These are phyloP conservation scores for Diarsia dahlii DNA, from an alignment of 2,888 invertebrate genomes.

Conservation along the genomic window DNA sequence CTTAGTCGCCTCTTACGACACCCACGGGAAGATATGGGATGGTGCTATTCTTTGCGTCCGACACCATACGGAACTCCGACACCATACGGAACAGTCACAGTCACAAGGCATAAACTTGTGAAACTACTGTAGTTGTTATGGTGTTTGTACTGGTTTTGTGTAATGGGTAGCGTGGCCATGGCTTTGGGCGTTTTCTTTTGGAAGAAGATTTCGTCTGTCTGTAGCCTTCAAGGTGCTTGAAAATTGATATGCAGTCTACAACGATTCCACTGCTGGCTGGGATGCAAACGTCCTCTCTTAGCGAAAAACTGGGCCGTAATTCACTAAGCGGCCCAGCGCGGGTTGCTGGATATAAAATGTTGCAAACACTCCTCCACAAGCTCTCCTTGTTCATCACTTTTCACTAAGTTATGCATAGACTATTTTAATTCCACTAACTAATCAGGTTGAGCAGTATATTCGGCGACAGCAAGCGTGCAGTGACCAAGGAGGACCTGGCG, in stretches of 20 bases:
- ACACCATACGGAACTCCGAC: too few relatives aligned
- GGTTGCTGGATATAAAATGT: not conserved
- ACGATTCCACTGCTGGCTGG: too few relatives aligned
- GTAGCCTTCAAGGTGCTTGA: not conserved
- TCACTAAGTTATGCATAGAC: not conserved
- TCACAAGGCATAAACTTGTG: too few relatives aligned
- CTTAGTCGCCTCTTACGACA: too few relatives aligned
- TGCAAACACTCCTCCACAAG: not conserved
- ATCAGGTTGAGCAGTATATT: constrained; percentile 77
- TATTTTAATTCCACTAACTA: not conserved
- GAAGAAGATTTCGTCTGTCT: not conserved
- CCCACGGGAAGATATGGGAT: too few relatives aligned
- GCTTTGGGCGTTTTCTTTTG: too few relatives aligned
- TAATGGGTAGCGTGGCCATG: too few relatives aligned
- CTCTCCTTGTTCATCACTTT: not conserved
- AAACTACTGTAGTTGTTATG: too few relatives aligned
- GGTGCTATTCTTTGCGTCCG: too few relatives aligned
- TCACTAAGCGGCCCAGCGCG: not conserved
- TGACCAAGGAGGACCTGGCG: constrained; percentile 74
- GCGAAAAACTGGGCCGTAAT: not conserved
- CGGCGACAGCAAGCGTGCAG: constrained; percentile 73
- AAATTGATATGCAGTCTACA: too few relatives aligned
- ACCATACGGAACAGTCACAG: too few relatives aligned
- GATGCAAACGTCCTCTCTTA: not conserved
- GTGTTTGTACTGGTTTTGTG: too few relatives aligned